These are phyloP conservation scores for Eristalinus sepulchralis DNA, from an alignment of 2,888 invertebrate genomes.

Conservation along the genomic window DNA sequence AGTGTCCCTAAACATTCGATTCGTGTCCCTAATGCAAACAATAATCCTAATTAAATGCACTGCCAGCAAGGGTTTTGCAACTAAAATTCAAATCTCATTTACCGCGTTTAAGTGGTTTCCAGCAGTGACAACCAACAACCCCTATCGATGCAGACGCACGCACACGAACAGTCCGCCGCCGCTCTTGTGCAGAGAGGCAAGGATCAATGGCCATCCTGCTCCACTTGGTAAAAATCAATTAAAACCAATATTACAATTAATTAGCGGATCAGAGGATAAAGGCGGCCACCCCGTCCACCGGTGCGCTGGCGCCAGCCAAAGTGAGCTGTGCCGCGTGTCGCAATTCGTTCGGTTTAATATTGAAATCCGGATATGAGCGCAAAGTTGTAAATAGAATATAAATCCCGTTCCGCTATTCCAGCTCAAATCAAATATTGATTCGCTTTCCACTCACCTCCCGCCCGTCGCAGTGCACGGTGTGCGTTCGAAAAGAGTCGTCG, in stretches of 20 bases:
- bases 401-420: slow-evolving; percentile 51
- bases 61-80: slow-evolving; percentile 27
- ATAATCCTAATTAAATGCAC: slow-evolving; percentile 50
- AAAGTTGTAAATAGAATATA: slow-evolving; percentile 54
- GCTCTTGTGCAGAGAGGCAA: background rate
- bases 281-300: background rate
- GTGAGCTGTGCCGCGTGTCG: background rate
- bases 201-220: background rate
- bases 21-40: slow-evolving; percentile 33
- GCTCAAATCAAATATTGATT: slow-evolving; percentile 66
- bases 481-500: slow-evolving; percentile 44
- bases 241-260: slow-evolving; percentile 61
- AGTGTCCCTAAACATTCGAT: slow-evolving; percentile 22
- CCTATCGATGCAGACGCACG: background rate
- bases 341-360: slow-evolving; percentile 11
- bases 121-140: slow-evolving; percentile 5
- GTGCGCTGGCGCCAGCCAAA: background rate
- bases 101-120: slow-evolving; percentile 23
- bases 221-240: slow-evolving; percentile 57
- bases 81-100: slow-evolving; percentile 40
- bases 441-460: slow-evolving; percentile 14
- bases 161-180: background rate
- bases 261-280: slow-evolving; percentile 61
- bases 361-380: slow-evolving; percentile 24
- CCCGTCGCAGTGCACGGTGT: background rate